Base-by-base conservation (phyloP, 2,888 invertebrate genomes). In the Argyresthia goedartella region DNA sequence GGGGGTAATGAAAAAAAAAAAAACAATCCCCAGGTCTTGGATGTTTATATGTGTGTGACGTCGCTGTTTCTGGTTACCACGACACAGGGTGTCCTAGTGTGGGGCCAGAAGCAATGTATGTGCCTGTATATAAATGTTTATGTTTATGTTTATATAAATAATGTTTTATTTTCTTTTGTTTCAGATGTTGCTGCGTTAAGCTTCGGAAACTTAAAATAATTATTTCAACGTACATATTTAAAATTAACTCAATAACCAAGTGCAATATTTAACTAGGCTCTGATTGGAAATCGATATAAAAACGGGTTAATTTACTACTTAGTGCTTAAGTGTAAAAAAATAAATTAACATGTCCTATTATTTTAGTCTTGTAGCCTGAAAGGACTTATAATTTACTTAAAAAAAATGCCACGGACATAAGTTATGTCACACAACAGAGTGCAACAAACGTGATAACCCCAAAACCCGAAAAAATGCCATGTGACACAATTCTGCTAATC, bases 141-240 rank as follows among this genome's bases (percentile, higher is more conserved):
- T n/a, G n/a, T n/a, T n/a, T n/a, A n/a, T 25, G 25, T 25, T 25
- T 4, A 25, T 25, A 25, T 6, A 6, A 25, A 6, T 25, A 25
- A 25, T 25, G 8, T 11, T n/a, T n/a, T n/a, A 13, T 48, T 54
- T 57, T 55, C 53, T 55, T 56, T 63, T 60, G 58, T 78, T 77
- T 55, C 78, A 79, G 78, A 76, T 77, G 75, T 64, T 55, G 63
- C 55, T 57, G 15, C 13, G 57, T 54, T 57, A 62, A 57, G 58
- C 55, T 60, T 10, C 56, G 59, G 58, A 59, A 58, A 53, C 55
- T 53, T 59, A 43, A n/a, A 55, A 52, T n/a, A 25, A 25, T 25
- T 25, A 25, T 25, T 25, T 25, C 2, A 25, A 25, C 25, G 25
- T 25, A 46, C 49, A 50, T 53, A 53, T 25, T 25, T 25, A 25